phyloP scores from a whole-genome alignment of 2,888 invertebrate genomes.

The Drosophila neotestacea region DNA sequence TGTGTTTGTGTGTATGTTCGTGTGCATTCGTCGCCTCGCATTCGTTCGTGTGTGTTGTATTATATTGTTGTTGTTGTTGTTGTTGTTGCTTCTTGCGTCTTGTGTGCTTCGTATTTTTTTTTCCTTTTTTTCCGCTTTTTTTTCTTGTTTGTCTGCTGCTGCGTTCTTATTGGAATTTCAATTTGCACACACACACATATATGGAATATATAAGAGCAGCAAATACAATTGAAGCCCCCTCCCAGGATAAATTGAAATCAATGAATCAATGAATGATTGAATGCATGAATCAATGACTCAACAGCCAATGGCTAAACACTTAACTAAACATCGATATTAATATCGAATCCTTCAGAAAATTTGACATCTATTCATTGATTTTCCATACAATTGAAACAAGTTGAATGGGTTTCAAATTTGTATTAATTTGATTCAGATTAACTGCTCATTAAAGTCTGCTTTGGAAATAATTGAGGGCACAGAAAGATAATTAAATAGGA shows the following conservation, averaged over 20 bases:
- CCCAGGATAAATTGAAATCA: slow-evolving; percentile 12
- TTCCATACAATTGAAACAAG: too few relatives aligned
- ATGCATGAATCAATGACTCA: slow-evolving; percentile 35
- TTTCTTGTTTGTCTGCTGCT: slow-evolving; percentile 19
- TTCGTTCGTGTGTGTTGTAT: slow-evolving; percentile 29
- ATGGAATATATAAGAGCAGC: slow-evolving; percentile 17
- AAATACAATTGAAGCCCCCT: slow-evolving; percentile 25
- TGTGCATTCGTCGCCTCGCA: slow-evolving; percentile 36
- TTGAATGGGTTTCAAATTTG: too few relatives aligned
- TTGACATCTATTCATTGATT: too few relatives aligned
- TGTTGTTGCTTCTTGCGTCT: slow-evolving; percentile 9
- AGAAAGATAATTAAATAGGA: too few relatives aligned
- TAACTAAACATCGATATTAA: background rate
- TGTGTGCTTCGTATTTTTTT: background rate
- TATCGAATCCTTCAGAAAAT: too few relatives aligned
- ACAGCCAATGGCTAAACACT: slow-evolving; percentile 39
- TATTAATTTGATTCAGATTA: too few relatives aligned
- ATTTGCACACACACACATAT: slow-evolving; percentile 22
- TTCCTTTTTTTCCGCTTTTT: slow-evolving; percentile 12
- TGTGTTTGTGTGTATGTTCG: slow-evolving; percentile 6
- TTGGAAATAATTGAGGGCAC: too few relatives aligned
- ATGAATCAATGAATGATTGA: slow-evolving; percentile 44
- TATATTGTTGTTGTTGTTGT: slow-evolving; percentile 13
- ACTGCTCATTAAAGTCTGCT: too few relatives aligned
- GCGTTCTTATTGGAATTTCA: slow-evolving; percentile 73